Evolutionary conservation across 2,888 invertebrate genomes (phyloP), one percentile per base, ranked within the genome.

Genomic region (Caenorhabditis sp.): DNA sequence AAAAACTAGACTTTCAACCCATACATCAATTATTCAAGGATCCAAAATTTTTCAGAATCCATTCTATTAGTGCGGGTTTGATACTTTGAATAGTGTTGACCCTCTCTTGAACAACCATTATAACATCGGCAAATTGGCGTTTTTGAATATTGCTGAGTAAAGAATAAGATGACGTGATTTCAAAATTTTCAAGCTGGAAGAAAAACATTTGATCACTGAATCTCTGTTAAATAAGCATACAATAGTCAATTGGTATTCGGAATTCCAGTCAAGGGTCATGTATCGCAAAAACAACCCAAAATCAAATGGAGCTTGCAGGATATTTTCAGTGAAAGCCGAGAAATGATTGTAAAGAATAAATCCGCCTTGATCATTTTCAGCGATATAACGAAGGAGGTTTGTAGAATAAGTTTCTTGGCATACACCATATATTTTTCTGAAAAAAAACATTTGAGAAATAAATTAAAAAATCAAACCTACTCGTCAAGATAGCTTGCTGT

Each of bases 201-300:
- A 19, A 62, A 57, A 4, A 43, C 1, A 12, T 43, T 3, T 43
- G 17, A 43, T 43, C 37, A 58, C 14, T 62, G 36, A 21, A 31
- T 58, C 2, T 36, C n/a, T n/a, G 8, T n/a, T 43, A 19, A 12
- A 3, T 5, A 51, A 26, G 6, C 24, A 19, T 36, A 66, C 72
- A 55, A 61, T 24, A 8, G n/a, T 12, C 14, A 55, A 21, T 31
- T 70, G 67, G 14, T 1, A 5, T 14, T 69, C 53, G 1, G 67
- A 67, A 43, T 64, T 67, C 75, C 75, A 75, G 31, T 67, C 64
- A 14, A 55, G 49, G 54, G 64, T 61, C 63, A 75, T 55, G 0
- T 66, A 66, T 12, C 53, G 23, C 1, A 69, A 55, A 53, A 58
- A 75, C 14, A 54, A 3, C 1, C 50, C 50, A 63, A 75, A 70